Evolutionary conservation across 2,113 vertebrate species (phyloP).

Genomic region (Narcine bancroftii): DNA sequence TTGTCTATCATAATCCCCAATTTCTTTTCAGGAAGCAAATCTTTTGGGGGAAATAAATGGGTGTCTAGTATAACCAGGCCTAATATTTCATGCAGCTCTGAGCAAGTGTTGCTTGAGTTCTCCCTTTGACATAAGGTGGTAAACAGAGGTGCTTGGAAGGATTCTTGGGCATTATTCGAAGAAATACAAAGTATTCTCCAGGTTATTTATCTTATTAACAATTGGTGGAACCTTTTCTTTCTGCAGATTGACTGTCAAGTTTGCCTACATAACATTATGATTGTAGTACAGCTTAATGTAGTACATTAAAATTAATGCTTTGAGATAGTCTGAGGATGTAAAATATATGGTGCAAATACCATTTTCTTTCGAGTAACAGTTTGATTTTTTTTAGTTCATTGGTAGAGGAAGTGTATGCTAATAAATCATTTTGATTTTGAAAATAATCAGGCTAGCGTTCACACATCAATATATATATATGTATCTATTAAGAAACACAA

Average conservation of each 20-base stretch:
- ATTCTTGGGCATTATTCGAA: too few species aligned
- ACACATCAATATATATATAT: neutral
- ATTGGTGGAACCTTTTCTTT: neutral
- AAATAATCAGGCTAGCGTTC: neutral
- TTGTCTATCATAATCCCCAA: too few species aligned
- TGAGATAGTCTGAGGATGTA: neutral
- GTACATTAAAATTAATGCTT: neutral
- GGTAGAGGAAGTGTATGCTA: neutral
- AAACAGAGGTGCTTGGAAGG: neutral
- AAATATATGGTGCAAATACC: neutral
- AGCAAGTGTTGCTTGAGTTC: neutral
- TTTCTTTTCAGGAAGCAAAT: too few species aligned
- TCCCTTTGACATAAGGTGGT: neutral
- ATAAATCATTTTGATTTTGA: neutral
- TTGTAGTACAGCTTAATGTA: neutral
- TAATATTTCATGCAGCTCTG: neutral
- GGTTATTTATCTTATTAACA: neutral
- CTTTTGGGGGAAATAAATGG: too few species aligned
- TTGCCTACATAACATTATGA: neutral
- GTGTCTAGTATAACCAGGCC: neutral
- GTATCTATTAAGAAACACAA: too few species aligned
- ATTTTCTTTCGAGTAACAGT: neutral
- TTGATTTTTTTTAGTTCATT: neutral
- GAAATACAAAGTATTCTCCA: too few species aligned
- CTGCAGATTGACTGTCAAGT: neutral